phyloP scores from a whole-genome alignment of 2,113 vertebrate genomes.

The Microcebus lehilahytsara region DNA sequence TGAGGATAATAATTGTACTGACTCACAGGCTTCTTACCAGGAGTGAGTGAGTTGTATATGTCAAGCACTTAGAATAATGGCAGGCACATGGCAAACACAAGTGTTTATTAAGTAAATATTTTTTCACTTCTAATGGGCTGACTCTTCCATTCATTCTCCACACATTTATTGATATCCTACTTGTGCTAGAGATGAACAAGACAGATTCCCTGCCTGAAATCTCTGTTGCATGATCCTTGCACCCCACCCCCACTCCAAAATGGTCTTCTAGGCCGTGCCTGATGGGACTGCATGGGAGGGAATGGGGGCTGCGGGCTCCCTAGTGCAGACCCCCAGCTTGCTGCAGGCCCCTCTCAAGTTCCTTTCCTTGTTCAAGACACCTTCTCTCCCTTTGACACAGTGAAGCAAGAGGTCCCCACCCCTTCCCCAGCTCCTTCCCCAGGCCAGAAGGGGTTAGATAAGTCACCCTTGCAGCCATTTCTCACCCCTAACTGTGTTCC shows the following conservation, averaged over 20 bases:
- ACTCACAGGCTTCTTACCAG: constrained; percentile 32
- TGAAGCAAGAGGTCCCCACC: background rate
- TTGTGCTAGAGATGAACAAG: background rate
- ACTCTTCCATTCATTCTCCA: background rate
- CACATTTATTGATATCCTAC: background rate
- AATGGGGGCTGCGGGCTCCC: background rate
- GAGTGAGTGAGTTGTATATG: background rate
- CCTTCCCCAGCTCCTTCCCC: background rate
- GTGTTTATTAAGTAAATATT: background rate
- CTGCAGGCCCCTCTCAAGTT: background rate
- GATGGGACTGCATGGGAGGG: background rate
- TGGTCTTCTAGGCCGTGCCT: background rate
- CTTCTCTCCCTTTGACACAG: background rate
- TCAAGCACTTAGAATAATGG: constrained; percentile 28
- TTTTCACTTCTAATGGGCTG: background rate
- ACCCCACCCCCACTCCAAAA: rapidly evolving
- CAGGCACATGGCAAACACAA: background rate
- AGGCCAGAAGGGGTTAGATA: background rate
- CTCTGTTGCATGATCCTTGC: background rate
- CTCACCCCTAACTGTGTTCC: background rate
- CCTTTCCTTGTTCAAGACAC: background rate
- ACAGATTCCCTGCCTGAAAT: background rate
- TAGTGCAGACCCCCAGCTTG: background rate
- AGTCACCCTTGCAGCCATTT: background rate
- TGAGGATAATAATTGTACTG: background rate